Evolutionary conservation across 2,888 invertebrate genomes (phyloP).

Genomic region (Trisateles emortualis): DNA sequence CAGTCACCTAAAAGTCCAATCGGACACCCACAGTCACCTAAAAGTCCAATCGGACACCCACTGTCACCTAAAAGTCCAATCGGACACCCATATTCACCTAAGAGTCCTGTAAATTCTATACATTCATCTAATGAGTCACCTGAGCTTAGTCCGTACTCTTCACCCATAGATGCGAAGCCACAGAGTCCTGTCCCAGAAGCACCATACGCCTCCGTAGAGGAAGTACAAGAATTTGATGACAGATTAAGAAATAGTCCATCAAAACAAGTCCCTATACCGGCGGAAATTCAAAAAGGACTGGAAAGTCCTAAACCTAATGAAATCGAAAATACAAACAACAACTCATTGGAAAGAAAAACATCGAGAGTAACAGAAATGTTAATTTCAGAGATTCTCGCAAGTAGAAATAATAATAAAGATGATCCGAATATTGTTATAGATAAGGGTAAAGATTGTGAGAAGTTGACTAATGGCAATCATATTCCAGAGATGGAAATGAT

Average conservation of each 20-base stretch:
- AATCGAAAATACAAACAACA: slow-evolving; percentile 69
- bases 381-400: slow-evolving; percentile 83
- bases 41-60: slow-evolving; percentile 50
- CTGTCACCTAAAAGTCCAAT: slow-evolving; percentile 13
- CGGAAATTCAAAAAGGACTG: slow-evolving; percentile 43
- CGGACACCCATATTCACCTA: background rate
- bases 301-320: slow-evolving; percentile 60
- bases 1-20: slow-evolving; percentile 13
- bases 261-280: slow-evolving; percentile 62
- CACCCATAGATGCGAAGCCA: slow-evolving; percentile 78
- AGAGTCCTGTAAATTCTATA: background rate
- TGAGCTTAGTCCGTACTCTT: slow-evolving; percentile 73
- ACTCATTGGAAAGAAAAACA: slow-evolving; percentile 81
- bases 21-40: background rate
- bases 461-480: slow-evolving; percentile 63
- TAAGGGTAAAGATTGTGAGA: slow-evolving; percentile 76
- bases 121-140: slow-evolving; percentile 47
- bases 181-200: slow-evolving; percentile 67
- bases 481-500: slow-evolving; percentile 67
- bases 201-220: slow-evolving; percentile 81
- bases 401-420: slow-evolving; percentile 81
- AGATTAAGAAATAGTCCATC: slow-evolving; percentile 75
- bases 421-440: slow-evolving; percentile 80
- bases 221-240: slow-evolving; percentile 77
- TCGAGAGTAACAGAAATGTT: slow-evolving; percentile 82